Percentiles rank a stretch among this genome's conserved stretches.
Evolutionary conservation across 2,113 vertebrate species (phyloP).

Genomic region (Percina caprodes): DNA sequence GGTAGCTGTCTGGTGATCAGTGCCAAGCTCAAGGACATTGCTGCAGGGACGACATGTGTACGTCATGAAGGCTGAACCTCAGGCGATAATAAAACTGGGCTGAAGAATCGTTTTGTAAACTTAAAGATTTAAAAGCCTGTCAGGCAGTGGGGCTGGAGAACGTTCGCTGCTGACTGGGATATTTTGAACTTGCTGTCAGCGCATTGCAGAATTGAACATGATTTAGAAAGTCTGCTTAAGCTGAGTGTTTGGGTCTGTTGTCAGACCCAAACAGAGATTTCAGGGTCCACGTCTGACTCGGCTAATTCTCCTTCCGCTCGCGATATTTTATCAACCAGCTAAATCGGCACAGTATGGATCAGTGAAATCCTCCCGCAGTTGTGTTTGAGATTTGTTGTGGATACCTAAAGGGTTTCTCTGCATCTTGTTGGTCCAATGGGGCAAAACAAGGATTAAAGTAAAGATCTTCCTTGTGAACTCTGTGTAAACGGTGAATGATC

Average conservation of each 20-base stretch:
- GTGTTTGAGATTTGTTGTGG: not conserved
- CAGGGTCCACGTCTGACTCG: not conserved
- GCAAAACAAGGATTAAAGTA: not conserved
- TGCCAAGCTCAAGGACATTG: not conserved
- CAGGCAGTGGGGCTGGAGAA: not conserved
- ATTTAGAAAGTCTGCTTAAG: slow-evolving; percentile 1
- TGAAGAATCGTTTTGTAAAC: not conserved
- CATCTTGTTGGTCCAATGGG: not conserved
- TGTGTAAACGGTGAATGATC: not conserved
- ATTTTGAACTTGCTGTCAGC: not conserved
- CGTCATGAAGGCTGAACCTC: not conserved
- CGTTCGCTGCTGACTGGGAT: not conserved
- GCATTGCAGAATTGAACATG: not conserved
- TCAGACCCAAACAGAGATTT: not conserved
- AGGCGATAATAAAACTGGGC: not conserved
- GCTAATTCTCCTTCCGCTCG: not conserved
- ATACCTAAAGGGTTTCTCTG: slow-evolving; percentile 5
- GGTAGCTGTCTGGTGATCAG: not conserved
- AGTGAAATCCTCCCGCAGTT: slow-evolving; percentile 3
- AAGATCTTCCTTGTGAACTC: not conserved
- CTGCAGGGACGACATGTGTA: not conserved
- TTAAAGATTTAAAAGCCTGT: slow-evolving; percentile 9
- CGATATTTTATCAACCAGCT: not conserved
- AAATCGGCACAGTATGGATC: not conserved
- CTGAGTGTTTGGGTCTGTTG: not conserved